These are phyloP conservation scores for Hermetia illucens DNA, from an alignment of 1,140 invertebrate species.

Conservation along the genomic window DNA sequence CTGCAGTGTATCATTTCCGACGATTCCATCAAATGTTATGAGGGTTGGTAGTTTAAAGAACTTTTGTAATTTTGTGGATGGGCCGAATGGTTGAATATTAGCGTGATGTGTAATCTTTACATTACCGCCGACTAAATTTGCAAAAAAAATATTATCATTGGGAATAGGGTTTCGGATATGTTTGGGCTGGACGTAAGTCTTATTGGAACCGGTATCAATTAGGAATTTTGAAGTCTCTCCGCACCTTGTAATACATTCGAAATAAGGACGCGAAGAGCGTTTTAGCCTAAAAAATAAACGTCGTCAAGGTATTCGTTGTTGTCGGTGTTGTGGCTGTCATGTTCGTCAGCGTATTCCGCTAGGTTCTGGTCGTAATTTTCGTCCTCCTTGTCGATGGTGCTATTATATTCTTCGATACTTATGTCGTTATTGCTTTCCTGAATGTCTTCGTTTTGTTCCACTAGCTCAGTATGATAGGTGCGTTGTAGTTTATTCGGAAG, in stretches of 20 bases:
- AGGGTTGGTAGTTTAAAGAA: constrained; percentile 3
- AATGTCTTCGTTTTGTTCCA: no score
- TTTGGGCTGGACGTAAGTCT: constrained; percentile 5
- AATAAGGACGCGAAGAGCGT: constrained; percentile 8
- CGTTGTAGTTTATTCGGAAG: no score
- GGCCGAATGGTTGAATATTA: constrained; percentile 1
- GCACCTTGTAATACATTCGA: constrained; percentile 2
- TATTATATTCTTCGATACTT: no score
- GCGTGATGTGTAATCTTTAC: constrained; percentile 4
- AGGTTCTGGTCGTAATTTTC: no score
- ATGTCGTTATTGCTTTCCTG: no score
- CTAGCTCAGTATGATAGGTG: no score
- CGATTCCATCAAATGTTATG: constrained; percentile 4
- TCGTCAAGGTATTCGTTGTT: no score
- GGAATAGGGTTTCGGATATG: constrained; percentile 2
- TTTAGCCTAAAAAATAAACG: constrained; percentile 9
- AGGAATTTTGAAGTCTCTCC: constrained; percentile 5
- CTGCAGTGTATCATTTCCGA: constrained; percentile 5
- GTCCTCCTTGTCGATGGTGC: no score
- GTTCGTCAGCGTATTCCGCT: no score
- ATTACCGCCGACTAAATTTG: constrained; percentile 5
- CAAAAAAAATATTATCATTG: constrained; percentile 3
- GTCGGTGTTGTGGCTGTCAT: no score
- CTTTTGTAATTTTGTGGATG: not conserved
- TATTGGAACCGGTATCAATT: constrained; percentile 8